Evolutionary conservation across 1,140 invertebrate genomes (phyloP).

Genomic region (Panagrolaimus sp.): DNA sequence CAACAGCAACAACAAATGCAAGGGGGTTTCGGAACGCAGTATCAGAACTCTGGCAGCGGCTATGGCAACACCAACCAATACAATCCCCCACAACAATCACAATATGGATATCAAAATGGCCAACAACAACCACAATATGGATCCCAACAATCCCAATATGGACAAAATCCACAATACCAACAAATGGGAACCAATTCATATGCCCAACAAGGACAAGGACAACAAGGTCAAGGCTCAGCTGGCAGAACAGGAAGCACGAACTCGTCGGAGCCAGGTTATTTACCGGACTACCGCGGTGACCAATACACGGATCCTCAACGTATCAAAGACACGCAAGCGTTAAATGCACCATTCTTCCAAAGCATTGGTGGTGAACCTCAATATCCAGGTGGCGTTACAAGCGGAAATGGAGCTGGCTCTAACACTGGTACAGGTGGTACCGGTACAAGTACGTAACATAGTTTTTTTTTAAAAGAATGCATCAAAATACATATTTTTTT

Average conservation of each 20-base stretch:
- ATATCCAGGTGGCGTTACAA: not conserved
- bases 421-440: too few species aligned
- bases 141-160: too few species aligned
- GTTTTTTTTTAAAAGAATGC: too few species aligned
- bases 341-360: conserved; percentile 21
- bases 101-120: not conserved
- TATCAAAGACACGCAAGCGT: conserved; percentile 26
- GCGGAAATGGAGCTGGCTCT: not conserved
- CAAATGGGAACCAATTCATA: too few species aligned
- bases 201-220: not conserved
- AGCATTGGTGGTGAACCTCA: conserved; percentile 21
- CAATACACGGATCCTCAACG: conserved; percentile 22
- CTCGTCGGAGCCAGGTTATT: conserved; percentile 15
- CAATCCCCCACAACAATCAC: not conserved
- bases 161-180: too few species aligned
- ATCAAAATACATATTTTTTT: too few species aligned
- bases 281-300: conserved; percentile 25
- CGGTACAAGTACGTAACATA: too few species aligned
- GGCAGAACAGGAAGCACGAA: not conserved
- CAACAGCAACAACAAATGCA: too few species aligned
- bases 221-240: not conserved
- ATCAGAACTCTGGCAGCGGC: not conserved
- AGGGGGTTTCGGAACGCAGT: too few species aligned
- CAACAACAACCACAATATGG: too few species aligned
- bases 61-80: conserved; percentile 9